Base-by-base conservation (phyloP, 1,140 invertebrate species). In the Antheraea mylitta region DNA sequence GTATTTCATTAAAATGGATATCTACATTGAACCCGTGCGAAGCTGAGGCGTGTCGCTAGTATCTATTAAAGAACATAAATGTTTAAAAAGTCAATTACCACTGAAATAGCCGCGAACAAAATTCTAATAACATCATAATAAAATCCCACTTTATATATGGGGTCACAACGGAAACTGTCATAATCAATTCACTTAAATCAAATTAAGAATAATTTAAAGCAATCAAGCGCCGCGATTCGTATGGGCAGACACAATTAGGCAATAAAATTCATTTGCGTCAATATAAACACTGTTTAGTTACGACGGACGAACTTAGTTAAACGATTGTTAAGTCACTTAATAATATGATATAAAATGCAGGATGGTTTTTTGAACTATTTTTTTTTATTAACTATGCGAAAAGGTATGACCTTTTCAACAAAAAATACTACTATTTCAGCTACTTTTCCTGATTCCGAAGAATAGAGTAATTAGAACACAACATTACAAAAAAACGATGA, bases 181-280 rank as follows among this genome's bases (percentile, higher is more conserved):
- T 79, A 80, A 77, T 86, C 79, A 84, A 82, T 77, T 82, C 75
- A 82, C 42, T 85, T 83, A 80, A 77, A 85, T 82, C 80, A 71
- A 85, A 89, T 87, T 85, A 86, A 78, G 81, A 76, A 74, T 80
- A 89, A 89, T 86, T 85, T 78, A 64, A 74, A 72, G 67, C 78
- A 83, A 86, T 87, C 76, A 76, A 69, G 60, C 70, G 71, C 58
- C 70, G 71, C 73, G 76, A 74, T 75, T 67, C 65, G 73, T 72
- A 69, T 72, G 80, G 80, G 76, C 77, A 75, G 68, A 6, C 67
- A 62, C 80, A 81, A 89, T 86, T 83, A 85, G 79, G 77, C 72
- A 80, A 85, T 85, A 80, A 78, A 80, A 83, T 77, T 78, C 74
- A 73, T 81, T 82, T 76, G 75, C 75, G 69, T 75, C 70, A 71